Conservation (phyloP, 1,140 invertebrate genomes). For the Macrobrachium rosenbergii region DNA sequence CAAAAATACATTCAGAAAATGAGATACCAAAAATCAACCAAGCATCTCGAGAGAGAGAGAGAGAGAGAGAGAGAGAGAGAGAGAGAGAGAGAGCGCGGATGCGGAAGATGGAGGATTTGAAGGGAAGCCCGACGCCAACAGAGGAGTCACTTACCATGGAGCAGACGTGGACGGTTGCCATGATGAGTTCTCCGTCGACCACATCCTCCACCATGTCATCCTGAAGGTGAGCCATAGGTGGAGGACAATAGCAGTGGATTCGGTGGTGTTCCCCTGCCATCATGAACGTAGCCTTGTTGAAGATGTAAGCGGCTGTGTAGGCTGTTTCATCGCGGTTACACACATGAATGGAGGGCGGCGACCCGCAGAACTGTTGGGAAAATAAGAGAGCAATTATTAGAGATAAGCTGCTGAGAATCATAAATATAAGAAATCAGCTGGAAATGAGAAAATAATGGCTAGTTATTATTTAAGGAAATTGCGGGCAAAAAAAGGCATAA, state of each 20-base stretch:
- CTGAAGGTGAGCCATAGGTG: conserved; percentile 40
- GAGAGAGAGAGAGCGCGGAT: neutral
- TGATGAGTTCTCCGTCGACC: conserved; percentile 29
- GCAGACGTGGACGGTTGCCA: conserved; percentile 46
- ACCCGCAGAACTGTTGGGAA: conserved; percentile 26
- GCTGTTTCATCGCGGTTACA: conserved; percentile 39
- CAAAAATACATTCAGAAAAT: neutral
- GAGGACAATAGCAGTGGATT: conserved; percentile 50
- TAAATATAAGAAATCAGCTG: too few species aligned
- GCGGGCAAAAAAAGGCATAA: too few species aligned
- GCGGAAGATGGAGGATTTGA: neutral
- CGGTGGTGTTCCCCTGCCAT: conserved; percentile 41
- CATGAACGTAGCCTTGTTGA: conserved; percentile 54
- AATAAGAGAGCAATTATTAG: neutral
- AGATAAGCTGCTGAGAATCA: too few species aligned
- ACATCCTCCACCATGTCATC: conserved; percentile 40
- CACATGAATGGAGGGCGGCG: conserved; percentile 38
- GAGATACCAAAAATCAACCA: too few species aligned
- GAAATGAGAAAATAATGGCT: too few species aligned
- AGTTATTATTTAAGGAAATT: too few species aligned
- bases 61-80: neutral
- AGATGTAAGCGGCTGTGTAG: conserved; percentile 53
- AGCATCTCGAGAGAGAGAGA: conserved; percentile 24
- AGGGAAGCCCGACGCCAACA: neutral
- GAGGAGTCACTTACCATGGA: conserved; percentile 44